These are phyloP conservation scores for Lumbricus terrestris DNA, from an alignment of 2,888 invertebrate genomes.

Conservation along the genomic window DNA sequence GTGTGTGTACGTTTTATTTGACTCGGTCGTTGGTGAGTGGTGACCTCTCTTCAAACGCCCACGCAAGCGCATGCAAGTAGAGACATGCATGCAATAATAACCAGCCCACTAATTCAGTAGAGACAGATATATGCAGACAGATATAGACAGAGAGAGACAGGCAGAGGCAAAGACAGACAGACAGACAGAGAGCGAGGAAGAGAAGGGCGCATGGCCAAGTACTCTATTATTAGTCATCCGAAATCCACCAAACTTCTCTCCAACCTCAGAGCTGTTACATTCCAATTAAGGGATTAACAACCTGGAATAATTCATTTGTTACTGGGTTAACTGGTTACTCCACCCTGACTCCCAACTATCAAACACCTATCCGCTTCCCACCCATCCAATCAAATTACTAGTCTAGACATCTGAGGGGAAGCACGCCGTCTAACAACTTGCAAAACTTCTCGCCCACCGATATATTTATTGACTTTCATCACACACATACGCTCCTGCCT, in stretches of 20 bases:
- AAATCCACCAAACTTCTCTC: neutral
- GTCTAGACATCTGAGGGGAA: neutral
- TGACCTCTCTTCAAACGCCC: neutral
- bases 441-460: neutral
- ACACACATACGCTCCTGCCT: neutral
- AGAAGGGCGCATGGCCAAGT: too few relatives aligned
- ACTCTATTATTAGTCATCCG: neutral
- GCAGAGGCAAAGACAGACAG: too few relatives aligned
- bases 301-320: constrained; percentile 3
- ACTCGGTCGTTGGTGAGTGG: too few relatives aligned
- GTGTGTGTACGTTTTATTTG: neutral
- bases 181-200: too few relatives aligned
- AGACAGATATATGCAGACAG: too few relatives aligned
- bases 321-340: neutral
- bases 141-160: too few relatives aligned
- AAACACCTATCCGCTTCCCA: neutral
- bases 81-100: neutral
- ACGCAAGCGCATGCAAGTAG: neutral
- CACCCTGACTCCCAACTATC: neutral
- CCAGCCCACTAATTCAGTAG: too few relatives aligned
- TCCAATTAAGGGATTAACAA: neutral
- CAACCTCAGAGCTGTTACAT: neutral
- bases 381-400: neutral
- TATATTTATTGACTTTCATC: neutral
- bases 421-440: neutral